Conservation (phyloP, 92 coral and sea anemone genomes). For the Siderastrea radians region DNA sequence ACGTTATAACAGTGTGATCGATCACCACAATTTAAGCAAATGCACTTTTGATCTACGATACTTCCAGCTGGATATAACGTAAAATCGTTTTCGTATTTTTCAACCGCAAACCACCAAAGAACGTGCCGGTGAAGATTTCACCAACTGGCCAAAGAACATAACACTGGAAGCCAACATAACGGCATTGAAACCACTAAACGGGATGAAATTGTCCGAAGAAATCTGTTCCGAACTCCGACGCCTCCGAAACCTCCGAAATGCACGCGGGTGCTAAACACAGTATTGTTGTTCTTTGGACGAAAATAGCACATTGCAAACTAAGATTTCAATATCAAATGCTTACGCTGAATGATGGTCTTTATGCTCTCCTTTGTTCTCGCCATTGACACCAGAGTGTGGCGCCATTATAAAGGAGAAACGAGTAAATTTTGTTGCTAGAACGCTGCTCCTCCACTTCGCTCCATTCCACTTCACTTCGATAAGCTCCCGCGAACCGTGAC, state of each 20-base stretch:
- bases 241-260: background rate
- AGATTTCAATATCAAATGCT: constrained; percentile 33
- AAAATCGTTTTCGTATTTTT: constrained; percentile 32
- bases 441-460: background rate
- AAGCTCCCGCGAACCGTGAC: constrained; percentile 37
- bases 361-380: constrained; percentile 54
- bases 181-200: background rate
- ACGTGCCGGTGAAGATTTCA: constrained; percentile 14
- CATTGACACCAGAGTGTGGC: constrained; percentile 71
- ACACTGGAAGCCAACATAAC: background rate
- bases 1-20: background rate
- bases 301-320: background rate
- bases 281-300: constrained; percentile 23
- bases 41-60: constrained; percentile 3
- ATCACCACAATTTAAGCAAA: background rate
- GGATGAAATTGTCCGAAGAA: background rate
- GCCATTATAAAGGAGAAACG: constrained; percentile 62
- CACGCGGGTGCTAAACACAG: constrained; percentile 10
- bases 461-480: constrained; percentile 23
- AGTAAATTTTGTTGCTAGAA: constrained; percentile 6
- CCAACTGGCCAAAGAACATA: constrained; percentile 1
- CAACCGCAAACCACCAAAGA: constrained; percentile 21
- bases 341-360: constrained; percentile 46
- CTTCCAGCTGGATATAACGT: constrained; percentile 22
- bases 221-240: background rate